A percentile compares a stretch with the other conserved stretches of the same genome.
These are phyloP conservation scores for Epinephelus coioides DNA, from an alignment of 2,797 vertebrate species.

Conservation along the genomic window DNA sequence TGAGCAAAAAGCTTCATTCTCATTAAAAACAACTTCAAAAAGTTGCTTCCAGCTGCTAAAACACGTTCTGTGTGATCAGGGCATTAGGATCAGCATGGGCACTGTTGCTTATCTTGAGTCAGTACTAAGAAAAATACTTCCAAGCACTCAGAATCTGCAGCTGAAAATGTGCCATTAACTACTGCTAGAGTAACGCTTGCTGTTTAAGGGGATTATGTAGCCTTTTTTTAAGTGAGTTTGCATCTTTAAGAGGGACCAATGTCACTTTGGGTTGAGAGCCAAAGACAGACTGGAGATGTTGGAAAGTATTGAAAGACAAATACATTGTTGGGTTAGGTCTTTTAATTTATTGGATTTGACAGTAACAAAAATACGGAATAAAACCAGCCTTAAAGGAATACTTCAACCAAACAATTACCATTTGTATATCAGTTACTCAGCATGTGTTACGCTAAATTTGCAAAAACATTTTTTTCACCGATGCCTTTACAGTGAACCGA, in stretches of 20 bases:
- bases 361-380: constrained; percentile 7
- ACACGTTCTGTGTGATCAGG: too few relatives aligned
- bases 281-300: neutral
- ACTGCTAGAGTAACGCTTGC: too few relatives aligned
- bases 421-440: too few relatives aligned
- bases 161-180: neutral
- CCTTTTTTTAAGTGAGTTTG: neutral
- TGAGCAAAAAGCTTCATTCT: too few relatives aligned
- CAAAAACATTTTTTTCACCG: too few relatives aligned
- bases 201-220: neutral
- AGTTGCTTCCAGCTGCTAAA: too few relatives aligned
- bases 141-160: neutral
- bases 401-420: too few relatives aligned
- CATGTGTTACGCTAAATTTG: too few relatives aligned
- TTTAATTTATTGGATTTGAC: constrained; percentile 34
- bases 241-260: neutral
- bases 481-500: too few relatives aligned
- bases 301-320: neutral
- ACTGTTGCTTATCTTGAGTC: neutral
- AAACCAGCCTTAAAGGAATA: neutral
- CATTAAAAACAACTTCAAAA: too few relatives aligned
- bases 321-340: neutral
- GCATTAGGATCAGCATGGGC: neutral
- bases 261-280: neutral
- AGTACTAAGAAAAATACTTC: neutral